These are phyloP conservation scores for Siniperca knerii DNA, from an alignment of 2,113 vertebrate genomes.

Conservation along the genomic window DNA sequence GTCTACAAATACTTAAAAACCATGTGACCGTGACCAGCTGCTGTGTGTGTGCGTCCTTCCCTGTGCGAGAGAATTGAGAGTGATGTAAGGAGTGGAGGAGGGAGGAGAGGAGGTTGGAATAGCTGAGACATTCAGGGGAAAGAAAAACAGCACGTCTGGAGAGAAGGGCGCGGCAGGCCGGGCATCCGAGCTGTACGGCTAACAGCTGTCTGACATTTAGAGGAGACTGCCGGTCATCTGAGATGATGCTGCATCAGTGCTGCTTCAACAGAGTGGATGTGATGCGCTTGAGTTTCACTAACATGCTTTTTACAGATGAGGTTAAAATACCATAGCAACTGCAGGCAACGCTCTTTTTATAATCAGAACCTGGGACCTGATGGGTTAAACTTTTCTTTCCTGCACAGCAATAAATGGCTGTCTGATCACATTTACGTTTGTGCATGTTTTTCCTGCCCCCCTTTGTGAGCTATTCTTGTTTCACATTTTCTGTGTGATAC, in stretches of 20 bases:
- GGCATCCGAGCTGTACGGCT: conserved; percentile 15
- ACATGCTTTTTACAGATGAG: conserved; percentile 14
- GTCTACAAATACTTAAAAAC: conserved; percentile 4
- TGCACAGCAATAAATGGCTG: background rate
- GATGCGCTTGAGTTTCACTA: background rate
- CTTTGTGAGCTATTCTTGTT: conserved; percentile 22
- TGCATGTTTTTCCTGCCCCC: background rate
- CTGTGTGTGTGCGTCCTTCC: conserved; percentile 8
- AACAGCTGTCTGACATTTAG: conserved; percentile 74
- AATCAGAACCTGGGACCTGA: background rate
- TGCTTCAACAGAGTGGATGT: background rate
- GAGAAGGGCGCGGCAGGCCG: conserved; percentile 64
- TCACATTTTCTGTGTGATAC: background rate
- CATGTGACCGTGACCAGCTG: conserved; percentile 48
- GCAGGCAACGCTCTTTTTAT: background rate
- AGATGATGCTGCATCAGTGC: conserved; percentile 49
- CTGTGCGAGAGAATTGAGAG: conserved; percentile 11
- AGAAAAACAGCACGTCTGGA: conserved; percentile 54
- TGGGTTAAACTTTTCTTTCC: background rate
- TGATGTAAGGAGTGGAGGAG: conserved; percentile 45
- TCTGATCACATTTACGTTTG: background rate
- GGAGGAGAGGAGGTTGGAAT: conserved; percentile 34
- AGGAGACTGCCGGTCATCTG: conserved; percentile 50
- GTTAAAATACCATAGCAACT: background rate
- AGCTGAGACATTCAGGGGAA: conserved; percentile 44